Evolutionary conservation across 2,113 vertebrate genomes (phyloP), one percentile per base, ranked within the genome.

Genomic region (Leptosomus discolor): DNA sequence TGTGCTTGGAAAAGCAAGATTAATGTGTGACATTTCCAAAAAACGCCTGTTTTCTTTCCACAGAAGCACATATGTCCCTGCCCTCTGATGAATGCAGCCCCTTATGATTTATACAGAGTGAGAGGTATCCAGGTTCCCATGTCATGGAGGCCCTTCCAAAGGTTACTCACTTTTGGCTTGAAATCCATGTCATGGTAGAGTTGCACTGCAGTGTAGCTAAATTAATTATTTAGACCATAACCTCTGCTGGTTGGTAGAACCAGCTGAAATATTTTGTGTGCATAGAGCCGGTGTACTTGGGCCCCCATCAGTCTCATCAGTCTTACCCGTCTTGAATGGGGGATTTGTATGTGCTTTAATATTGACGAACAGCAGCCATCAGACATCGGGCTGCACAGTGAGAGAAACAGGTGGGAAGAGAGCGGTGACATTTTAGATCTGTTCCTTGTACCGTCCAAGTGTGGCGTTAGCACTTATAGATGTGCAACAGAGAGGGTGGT

Each of bases 61-160:
- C 20, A 17, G 69, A 46, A 82, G 57, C 8, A 1, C 0, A 0
- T 53, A 21, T 4, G 2, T 15, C 65, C 53, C 30, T 90, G 87
- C 37, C 23, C 57, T 70, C 73, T 60, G 57, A 67, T 24, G 34
- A 64, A 51, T 12, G 7, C 80, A 79, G 27, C 69, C 68, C n/a
- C 48, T 64, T 65, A 53, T 64, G 86, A 60, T 48, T 75, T 79
- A 60, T 29, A 53, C 69, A 54, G 21, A 51, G 36, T 8, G 32
- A 83, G 51, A 41, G 16, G 29, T 82, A 15, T 41, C 13, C 32
- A 34, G 37, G 29, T n/a, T 79, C 80, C 57, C 37, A 3, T 34
- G 30, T 71, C 48, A n/a, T 2, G 5, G 56, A 58, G 16, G 21
- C 37, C n/a, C 22, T 89, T 82, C 37, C 32, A 78, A 87, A 57